Conservation (phyloP, 2,888 invertebrate genomes). For the Hymenopus coronatus region DNA sequence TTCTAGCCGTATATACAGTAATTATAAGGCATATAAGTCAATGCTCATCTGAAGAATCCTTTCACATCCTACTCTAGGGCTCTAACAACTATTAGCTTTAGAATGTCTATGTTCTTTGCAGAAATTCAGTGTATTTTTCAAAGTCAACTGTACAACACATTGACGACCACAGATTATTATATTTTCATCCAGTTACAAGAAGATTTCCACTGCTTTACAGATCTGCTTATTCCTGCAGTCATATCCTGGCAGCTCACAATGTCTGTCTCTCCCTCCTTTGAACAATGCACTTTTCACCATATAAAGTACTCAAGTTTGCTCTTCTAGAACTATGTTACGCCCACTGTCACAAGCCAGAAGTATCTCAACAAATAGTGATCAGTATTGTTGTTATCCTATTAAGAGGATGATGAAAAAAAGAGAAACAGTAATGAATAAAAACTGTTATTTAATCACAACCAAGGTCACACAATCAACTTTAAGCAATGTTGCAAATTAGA, state of each 20-base stretch:
- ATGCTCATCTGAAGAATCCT: too few relatives aligned
- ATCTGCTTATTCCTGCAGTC: background rate
- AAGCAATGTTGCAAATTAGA: constrained; percentile 7
- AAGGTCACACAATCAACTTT: background rate
- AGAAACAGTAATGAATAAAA: constrained; percentile 26
- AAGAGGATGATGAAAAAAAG: constrained; percentile 17
- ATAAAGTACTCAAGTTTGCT: background rate
- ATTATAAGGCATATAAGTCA: too few relatives aligned
- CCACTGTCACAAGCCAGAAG: background rate
- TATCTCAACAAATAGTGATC: background rate
- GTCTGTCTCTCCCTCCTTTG: background rate
- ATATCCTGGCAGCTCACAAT: background rate
- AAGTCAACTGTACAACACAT: background rate
- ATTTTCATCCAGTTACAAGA: background rate
- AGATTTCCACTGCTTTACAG: background rate
- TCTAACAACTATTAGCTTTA: background rate
- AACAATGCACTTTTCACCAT: background rate
- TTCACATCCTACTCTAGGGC: background rate
- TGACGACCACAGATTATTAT: background rate
- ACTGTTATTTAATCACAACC: background rate
- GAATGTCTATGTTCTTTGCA: background rate
- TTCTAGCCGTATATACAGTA: too few relatives aligned
- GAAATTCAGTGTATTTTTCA: background rate
- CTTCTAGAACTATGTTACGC: background rate
- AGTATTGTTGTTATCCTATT: background rate